Evolutionary conservation across 2,113 vertebrate genomes (phyloP).

Genomic region (Rutilus rutilus): DNA sequence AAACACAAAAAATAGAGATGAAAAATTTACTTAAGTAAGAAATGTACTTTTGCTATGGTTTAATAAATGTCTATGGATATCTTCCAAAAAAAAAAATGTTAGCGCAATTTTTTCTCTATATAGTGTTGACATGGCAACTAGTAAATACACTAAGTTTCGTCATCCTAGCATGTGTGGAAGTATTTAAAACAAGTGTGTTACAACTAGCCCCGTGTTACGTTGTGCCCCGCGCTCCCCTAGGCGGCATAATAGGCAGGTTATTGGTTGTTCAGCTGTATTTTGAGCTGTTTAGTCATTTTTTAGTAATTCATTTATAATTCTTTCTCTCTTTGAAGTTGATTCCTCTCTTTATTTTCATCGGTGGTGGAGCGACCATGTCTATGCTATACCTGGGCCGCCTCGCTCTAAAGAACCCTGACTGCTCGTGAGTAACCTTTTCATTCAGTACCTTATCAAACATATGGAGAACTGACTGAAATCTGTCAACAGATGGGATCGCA

Average conservation of each 20-base stretch:
- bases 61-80: too few species aligned
- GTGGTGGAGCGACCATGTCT: conserved; percentile 82
- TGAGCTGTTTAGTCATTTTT: background rate
- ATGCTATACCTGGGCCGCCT: conserved; percentile 80
- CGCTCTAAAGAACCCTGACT: conserved; percentile 87
- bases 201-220: too few species aligned
- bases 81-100: too few species aligned
- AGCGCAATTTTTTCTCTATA: too few species aligned
- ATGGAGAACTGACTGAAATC: background rate
- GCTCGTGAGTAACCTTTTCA: conserved; percentile 77
- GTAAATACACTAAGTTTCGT: too few species aligned
- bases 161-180: too few species aligned
- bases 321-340: conserved; percentile 77
- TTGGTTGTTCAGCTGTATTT: background rate
- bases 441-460: background rate
- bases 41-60: too few species aligned
- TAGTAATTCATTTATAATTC: background rate
- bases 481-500: conserved; percentile 88
- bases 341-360: conserved; percentile 92
- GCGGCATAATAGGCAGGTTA: background rate
- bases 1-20: too few species aligned
- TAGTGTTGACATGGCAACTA: too few species aligned
- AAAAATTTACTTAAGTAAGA: too few species aligned
- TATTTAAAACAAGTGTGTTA: too few species aligned
- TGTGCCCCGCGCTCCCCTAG: too few species aligned